These are phyloP conservation scores for Charina bottae DNA, from an alignment of 2,113 vertebrate genomes.

Conservation along the genomic window DNA sequence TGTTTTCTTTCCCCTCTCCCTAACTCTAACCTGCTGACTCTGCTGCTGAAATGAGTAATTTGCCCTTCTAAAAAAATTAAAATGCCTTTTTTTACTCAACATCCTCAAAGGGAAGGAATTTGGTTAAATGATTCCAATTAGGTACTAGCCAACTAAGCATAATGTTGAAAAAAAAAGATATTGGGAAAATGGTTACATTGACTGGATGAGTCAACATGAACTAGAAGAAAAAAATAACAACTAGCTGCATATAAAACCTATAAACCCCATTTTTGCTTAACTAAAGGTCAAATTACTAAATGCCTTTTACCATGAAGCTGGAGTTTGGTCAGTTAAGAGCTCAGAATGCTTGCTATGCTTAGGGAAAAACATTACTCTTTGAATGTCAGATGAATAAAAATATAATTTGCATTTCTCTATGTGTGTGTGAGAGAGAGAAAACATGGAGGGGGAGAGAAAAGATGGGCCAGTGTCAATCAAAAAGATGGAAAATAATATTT, in stretches of 20 bases:
- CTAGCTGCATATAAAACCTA: constrained; percentile 1
- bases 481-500: constrained; percentile 38
- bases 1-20: constrained; percentile 19
- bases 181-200: constrained; percentile 18
- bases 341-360: constrained; percentile 1
- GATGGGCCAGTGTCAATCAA: constrained; percentile 15
- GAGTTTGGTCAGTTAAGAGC: constrained; percentile 24
- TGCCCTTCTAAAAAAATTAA: constrained; percentile 23
- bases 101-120: constrained; percentile 28
- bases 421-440: background rate
- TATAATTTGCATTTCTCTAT: background rate
- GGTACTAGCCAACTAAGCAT: constrained; percentile 5
- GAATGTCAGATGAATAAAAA: background rate
- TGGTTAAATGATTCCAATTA: constrained; percentile 15
- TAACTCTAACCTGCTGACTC: constrained; percentile 23
- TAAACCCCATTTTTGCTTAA: background rate
- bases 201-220: background rate
- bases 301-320: constrained; percentile 1
- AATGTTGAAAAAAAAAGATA: background rate
- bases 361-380: background rate
- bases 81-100: constrained; percentile 12
- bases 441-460: background rate
- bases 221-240: constrained; percentile 38
- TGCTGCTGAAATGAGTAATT: constrained; percentile 24
- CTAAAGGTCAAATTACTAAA: background rate